Conservation (phyloP, 2,797 vertebrate species). For the Taeniopygia guttata region DNA sequence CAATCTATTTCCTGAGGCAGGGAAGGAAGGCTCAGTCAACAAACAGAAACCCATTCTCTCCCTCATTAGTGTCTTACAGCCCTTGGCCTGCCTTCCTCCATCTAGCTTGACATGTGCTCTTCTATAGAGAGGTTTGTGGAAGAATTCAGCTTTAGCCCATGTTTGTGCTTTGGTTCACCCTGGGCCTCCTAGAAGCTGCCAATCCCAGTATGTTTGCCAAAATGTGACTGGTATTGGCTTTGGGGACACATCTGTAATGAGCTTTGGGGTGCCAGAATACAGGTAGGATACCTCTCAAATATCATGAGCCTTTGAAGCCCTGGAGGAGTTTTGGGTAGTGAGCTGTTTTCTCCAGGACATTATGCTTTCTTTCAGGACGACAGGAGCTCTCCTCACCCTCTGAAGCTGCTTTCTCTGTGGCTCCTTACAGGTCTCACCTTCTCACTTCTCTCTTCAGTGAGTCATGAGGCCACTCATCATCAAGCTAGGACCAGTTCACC, state of each 20-base stretch:
- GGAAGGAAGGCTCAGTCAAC: neutral
- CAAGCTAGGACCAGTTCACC: neutral
- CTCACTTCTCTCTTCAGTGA: neutral
- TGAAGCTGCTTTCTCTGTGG: neutral
- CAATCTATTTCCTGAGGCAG: neutral
- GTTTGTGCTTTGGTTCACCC: neutral
- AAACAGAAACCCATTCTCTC: neutral
- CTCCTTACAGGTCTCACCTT: neutral
- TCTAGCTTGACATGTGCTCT: neutral
- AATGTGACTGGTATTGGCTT: neutral
- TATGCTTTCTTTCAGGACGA: neutral
- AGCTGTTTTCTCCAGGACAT: neutral
- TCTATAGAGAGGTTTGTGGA: neutral
- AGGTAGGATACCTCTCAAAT: accelerated
- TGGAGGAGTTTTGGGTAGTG: neutral
- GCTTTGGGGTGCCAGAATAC: neutral
- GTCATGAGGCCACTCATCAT: neutral
- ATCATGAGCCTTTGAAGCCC: neutral
- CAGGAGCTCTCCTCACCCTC: neutral
- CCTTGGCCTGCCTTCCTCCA: neutral
- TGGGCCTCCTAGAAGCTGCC: neutral
- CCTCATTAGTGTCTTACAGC: neutral
- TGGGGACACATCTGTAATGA: neutral
- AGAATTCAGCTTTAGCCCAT: neutral
- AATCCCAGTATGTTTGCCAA: neutral